These are phyloP conservation scores for Rhagonycha lutea DNA, from an alignment of 2,888 invertebrate species.

Conservation along the genomic window DNA sequence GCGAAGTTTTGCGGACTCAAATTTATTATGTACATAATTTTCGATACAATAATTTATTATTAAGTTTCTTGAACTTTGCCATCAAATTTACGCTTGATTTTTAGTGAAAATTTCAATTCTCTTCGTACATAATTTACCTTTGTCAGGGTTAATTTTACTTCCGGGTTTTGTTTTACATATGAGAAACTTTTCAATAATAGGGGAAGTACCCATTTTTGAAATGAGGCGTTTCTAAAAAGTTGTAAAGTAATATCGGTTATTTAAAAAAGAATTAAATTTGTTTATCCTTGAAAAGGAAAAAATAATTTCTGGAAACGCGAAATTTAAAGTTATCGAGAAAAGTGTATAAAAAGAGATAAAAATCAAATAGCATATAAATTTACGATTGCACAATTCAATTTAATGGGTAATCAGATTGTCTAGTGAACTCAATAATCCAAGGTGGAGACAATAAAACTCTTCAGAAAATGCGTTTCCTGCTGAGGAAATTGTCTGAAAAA, in stretches of 20 bases:
- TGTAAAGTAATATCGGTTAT: not conserved
- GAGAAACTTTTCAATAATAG: not conserved
- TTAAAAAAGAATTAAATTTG: not conserved
- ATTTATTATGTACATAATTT: not conserved
- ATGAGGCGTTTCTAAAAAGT: not conserved
- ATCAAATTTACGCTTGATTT: not conserved
- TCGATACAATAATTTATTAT: not conserved
- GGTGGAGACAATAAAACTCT: slow-evolving; percentile 46
- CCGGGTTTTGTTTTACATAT: not conserved
- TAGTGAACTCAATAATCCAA: slow-evolving; percentile 32
- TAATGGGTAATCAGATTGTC: slow-evolving; percentile 28
- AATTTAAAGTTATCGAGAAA: not conserved
- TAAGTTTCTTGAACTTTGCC: not conserved
- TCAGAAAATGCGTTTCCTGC: slow-evolving; percentile 42
- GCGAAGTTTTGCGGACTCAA: not conserved
- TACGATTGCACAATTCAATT: slow-evolving; percentile 17
- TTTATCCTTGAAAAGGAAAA: not conserved
- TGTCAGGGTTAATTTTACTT: not conserved
- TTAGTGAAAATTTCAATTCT: not conserved
- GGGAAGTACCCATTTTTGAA: not conserved
- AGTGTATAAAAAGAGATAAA: not conserved
- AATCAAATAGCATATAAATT: not conserved
- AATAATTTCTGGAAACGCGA: not conserved
- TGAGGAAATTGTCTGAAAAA: slow-evolving; percentile 43
- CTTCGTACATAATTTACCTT: not conserved